Base-by-base conservation (phyloP, 2,113 vertebrate species). In the Oreocharis arfaki region DNA sequence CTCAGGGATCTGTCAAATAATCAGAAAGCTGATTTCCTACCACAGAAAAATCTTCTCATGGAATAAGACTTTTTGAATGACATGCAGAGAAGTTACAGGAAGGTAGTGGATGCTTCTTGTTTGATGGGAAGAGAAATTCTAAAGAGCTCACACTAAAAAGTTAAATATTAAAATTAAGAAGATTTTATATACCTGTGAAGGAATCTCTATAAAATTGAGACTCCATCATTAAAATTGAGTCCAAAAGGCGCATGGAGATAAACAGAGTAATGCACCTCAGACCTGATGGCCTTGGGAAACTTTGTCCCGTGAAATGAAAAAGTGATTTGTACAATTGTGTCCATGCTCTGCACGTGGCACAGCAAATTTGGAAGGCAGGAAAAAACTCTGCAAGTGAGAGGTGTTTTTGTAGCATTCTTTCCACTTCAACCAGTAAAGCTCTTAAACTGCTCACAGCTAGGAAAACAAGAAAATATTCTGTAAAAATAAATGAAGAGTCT, bases 1-100 rank as follows among this genome's bases (percentile, higher is more conserved):
- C 63, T 87, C 76, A 1, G 32, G 41, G 74, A 94, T 94, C 90
- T 90, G 87, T 93, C 90, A 95, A 96, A 90, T 83, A 91, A 94
- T 94, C 81, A 95, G 90, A 91, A 88, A 83, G 59, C 71, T 95
- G 59, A 90, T 83, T 91, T 94, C 42, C 59, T 41, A 56, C 32
- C 47, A 44, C 32, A 52, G 79, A 65, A 83, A 85, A 76, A 27
- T 56, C 69, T 73, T 87, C 11, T 57, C 27, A 79, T 16, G n/a
- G 57, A 87, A 87, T 87, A 61, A 82, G 60, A 14, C 32, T 92
- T 78, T 75, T 59, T 94, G 87, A 96, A 60, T 71, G 90, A 74
- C 91, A 86, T 6, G 7, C 6, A 20, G 56, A 65, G 23, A 83
- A 87, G 93, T 73, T 93, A 39, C 39, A 81, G 33, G 65, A 78